Base-by-base conservation (phyloP, 2,888 invertebrate species). In the Matsumyia berberina region DNA sequence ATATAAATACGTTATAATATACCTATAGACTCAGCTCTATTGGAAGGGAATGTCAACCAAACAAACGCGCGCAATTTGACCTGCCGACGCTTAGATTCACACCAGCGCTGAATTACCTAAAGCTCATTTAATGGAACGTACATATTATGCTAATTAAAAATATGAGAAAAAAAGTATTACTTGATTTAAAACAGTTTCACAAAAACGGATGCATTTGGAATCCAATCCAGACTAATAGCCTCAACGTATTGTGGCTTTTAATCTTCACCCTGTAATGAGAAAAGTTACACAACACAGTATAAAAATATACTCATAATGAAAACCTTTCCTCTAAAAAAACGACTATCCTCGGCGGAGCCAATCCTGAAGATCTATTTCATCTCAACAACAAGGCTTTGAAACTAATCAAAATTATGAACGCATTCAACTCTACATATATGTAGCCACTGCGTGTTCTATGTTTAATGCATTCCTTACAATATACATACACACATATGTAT, bases 381-480 rank as follows among this genome's bases (percentile, higher is more conserved):
- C 29, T 24, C 17, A 33, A 49, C 55, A 39, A 51, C 11, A n/a
- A n/a, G n/a, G 33, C 24, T 70, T 64, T 46, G 57, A 70, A 78
- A 70, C 62, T 72, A 70, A 64, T 78, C 53, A 64, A 72, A 78
- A 64, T 72, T 78, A 49, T 55, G 62, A 46, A 46, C 57, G 15
- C 12, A 49, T 57, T 57, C 35, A 39, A 39, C 15, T 17, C 37
- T 51, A 9, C 8, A n/a, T n/a, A n/a, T n/a, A n/a, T n/a, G n/a
- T n/a, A 57, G 31, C 55, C 31, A 15, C 3, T 24, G 17, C 57
- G 35, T 66, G 35, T 39, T 15, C 37, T 51, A 12, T 33, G 31
- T 11, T 55, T 46, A 15, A 73, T 44, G 8, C 24, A 44, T 55
- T 53, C 53, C 35, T 73, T 74, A 46, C 35, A 17, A 44, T 53